Conservation (phyloP, 37 sponge, comb jelly and placozoan genomes). For the Dysidea cf. avara region DNA sequence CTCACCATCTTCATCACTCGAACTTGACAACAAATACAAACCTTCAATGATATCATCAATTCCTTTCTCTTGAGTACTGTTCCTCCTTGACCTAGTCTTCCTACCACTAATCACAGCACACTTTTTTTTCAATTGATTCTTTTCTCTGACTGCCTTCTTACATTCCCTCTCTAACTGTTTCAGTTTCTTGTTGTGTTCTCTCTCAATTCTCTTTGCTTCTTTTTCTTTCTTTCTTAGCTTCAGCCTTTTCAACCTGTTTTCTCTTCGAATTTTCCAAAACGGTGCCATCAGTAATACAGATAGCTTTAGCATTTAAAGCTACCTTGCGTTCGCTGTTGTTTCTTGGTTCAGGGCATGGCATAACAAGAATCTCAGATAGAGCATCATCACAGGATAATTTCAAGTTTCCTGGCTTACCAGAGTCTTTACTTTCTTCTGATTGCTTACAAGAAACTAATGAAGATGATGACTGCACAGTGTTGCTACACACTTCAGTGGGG, state of each 20-base stretch:
- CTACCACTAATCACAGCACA: neutral
- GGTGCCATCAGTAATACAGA: constrained; percentile 4
- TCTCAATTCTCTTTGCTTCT: too few relatives aligned
- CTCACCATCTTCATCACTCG: constrained; percentile 1
- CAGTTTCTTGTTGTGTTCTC: neutral
- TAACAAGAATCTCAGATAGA: constrained; percentile 25
- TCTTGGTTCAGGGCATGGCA: constrained; percentile 8
- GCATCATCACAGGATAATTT: constrained; percentile 15
- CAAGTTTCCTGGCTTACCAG: constrained; percentile 18
- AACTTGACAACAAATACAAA: constrained; percentile 4
- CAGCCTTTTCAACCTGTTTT: neutral
- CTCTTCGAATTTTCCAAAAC: neutral
- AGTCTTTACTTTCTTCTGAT: neutral
- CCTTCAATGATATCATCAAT: constrained; percentile 6
- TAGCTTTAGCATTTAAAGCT: constrained; percentile 9
- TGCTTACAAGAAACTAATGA: too few relatives aligned
- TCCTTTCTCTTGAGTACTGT: neutral
- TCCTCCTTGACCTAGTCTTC: constrained; percentile 18
- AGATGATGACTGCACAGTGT: constrained; percentile 13
- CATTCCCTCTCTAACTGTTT: constrained; percentile 22
- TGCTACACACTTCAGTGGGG: constrained; percentile 32
- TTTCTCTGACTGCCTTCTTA: constrained; percentile 1
- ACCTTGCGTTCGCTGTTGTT: neutral
- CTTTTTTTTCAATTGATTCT: neutral
- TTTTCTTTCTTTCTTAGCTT: neutral